Base-by-base conservation (phyloP, 2,113 vertebrate species). In the Datnioides undecimradiatus region DNA sequence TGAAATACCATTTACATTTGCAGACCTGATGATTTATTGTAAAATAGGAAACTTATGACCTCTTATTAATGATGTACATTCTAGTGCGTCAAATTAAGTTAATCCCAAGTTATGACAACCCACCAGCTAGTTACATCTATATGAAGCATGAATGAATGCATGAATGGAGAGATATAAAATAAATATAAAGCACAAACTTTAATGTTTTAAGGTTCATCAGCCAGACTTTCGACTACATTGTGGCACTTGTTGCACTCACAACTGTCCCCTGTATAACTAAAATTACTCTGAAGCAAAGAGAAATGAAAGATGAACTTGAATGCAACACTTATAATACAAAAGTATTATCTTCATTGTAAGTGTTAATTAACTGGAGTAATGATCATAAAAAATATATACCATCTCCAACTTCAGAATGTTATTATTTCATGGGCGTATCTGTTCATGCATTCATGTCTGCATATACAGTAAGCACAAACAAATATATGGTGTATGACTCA, bases 401-500 rank as follows among this genome's bases (percentile, higher is more conserved):
- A 21, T 31, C 41, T 19, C 7, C n/a, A 38, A 4, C 17, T 49
- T 23, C 12, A 9, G 27, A 48, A 9, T 7, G 36, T n/a, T 31
- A 55, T 43, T 8, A 45, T 1, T 46, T 17, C 2, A 57, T 36
- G 6, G 34, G 9, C 8, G 4, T 2, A 71, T 21, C 9, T 9
- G 29, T n/a, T n/a, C n/a, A 6, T 17, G 25, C 33, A 6, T 12
- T 33, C 25, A 12, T 46, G 8, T 55, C 51, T 60, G 10, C 14
- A 27, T 41, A 25, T 19, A 75, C 21, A 49, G 17, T 10, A 7
- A 29, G 52, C 23, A 43, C 33, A 51, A 60, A 34, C 31, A 43
- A 57, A 76, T 45, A 9, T 10, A 36, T n/a, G n/a, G n/a, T n/a
- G n/a, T 19, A n/a, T 48, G 54, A 54, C 23, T 78, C 63, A 49